A percentile compares a stretch with the other conserved stretches of the same genome.
Evolutionary conservation across 2,113 vertebrate species (phyloP).

Genomic region (Ginglymostoma cirratum): DNA sequence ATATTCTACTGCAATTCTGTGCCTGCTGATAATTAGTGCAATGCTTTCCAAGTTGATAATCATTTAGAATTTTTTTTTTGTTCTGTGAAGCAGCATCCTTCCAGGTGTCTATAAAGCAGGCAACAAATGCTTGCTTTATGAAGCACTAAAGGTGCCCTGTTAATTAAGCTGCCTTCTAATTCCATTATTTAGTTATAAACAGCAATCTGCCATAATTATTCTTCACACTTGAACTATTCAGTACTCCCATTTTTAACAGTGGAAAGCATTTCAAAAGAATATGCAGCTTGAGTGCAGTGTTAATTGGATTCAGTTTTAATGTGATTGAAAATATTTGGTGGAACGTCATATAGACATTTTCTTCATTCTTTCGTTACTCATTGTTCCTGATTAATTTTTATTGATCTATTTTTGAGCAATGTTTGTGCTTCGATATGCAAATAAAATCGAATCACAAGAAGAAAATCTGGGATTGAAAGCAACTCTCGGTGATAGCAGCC

Average conservation of each 20-base stretch:
- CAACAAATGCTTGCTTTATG: not conserved
- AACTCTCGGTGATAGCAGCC: not conserved
- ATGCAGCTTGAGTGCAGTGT: too few relatives aligned
- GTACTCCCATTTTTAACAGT: not conserved
- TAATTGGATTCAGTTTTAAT: constrained; percentile 4
- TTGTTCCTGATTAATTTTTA: constrained; percentile 9
- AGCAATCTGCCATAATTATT: constrained; percentile 31
- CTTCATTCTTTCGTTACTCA: not conserved
- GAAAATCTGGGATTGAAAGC: not conserved
- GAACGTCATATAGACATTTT: not conserved
- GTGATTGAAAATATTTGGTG: not conserved
- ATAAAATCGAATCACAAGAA: not conserved
- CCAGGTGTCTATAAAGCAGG: not conserved
- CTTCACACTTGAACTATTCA: constrained; percentile 12
- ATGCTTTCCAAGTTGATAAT: constrained; percentile 1
- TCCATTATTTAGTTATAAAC: constrained; percentile 16
- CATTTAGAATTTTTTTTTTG: not conserved
- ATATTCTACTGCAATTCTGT: not conserved
- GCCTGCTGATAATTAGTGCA: not conserved
- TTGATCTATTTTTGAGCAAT: not conserved
- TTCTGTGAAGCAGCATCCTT: not conserved
- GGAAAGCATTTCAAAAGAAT: not conserved
- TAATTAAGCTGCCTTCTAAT: constrained; percentile 24
- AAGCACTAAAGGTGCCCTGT: not conserved
- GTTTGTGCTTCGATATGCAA: not conserved